phyloP scores from a whole-genome alignment of 2,797 vertebrate species.

The Cuculus canorus region DNA sequence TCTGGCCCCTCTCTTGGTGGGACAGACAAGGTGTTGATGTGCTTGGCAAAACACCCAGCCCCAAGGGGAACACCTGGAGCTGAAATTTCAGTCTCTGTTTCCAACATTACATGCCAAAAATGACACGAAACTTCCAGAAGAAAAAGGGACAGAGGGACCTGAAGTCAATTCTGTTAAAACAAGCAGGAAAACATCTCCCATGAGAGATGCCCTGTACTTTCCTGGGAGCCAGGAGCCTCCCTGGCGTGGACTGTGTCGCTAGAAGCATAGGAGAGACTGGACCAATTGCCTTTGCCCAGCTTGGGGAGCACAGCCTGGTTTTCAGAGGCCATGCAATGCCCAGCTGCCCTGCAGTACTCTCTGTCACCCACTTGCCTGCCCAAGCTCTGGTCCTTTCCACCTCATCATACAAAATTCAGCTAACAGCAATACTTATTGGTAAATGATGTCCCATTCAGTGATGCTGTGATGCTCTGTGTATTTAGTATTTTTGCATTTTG shows the following conservation, averaged over 20 bases:
- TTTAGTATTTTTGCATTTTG: not conserved
- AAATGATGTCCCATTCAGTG: not conserved
- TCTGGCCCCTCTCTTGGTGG: not conserved
- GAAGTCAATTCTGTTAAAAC: not conserved
- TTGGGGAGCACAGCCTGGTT: not conserved
- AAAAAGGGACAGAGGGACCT: not conserved
- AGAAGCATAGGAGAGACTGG: not conserved
- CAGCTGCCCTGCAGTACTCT: not conserved
- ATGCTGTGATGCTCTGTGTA: not conserved
- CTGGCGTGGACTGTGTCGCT: not conserved
- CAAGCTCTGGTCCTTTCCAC: not conserved
- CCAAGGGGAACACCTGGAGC: not conserved
- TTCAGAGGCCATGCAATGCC: not conserved
- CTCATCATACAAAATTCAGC: not conserved
- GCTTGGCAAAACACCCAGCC: not conserved
- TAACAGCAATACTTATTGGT: not conserved
- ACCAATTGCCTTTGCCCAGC: not conserved
- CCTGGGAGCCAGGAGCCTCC: not conserved
- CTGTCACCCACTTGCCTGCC: not conserved
- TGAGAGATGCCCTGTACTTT: not conserved
- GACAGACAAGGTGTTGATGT: not conserved
- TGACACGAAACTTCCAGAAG: not conserved
- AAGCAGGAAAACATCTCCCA: not conserved
- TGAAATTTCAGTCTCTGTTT: not conserved
- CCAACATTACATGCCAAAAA: not conserved